phyloP scores from a whole-genome alignment of 2,888 invertebrate species.

The Megamerina dolium region DNA sequence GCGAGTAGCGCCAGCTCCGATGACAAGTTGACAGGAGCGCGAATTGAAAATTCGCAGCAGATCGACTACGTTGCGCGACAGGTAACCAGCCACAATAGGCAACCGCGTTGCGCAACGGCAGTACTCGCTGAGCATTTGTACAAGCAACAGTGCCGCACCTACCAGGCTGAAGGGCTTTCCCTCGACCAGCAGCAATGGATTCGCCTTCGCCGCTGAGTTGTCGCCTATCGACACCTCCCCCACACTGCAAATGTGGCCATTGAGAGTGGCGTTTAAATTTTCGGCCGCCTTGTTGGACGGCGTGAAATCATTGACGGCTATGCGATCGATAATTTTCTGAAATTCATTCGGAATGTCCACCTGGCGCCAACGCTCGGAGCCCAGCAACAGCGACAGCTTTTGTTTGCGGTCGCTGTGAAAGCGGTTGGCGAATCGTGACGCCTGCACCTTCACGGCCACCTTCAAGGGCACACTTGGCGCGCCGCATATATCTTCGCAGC shows the following conservation, averaged over 20 bases:
- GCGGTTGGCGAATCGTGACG: slow-evolving; percentile 82
- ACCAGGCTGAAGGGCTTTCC: slow-evolving; percentile 72
- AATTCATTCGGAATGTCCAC: slow-evolving; percentile 87
- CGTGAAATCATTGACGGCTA: slow-evolving; percentile 51
- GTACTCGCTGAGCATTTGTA: slow-evolving; percentile 89
- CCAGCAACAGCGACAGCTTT: slow-evolving; percentile 77
- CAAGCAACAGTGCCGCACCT: slow-evolving; percentile 76
- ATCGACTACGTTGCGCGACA: slow-evolving; percentile 82
- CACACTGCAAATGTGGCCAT: slow-evolving; percentile 38
- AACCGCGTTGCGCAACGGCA: slow-evolving; percentile 75
- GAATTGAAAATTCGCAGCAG: slow-evolving; percentile 82
- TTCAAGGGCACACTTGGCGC: slow-evolving; percentile 72
- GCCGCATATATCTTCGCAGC: slow-evolving; percentile 70
- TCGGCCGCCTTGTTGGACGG: slow-evolving; percentile 10
- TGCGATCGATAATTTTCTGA: slow-evolving; percentile 74
- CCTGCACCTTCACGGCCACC: slow-evolving; percentile 77
- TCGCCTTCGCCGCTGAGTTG: slow-evolving; percentile 46
- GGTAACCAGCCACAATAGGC: slow-evolving; percentile 70
- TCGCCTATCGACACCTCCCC: background rate
- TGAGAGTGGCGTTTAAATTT: slow-evolving; percentile 34
- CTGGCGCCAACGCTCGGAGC: slow-evolving; percentile 89
- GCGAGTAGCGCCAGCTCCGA: slow-evolving; percentile 94
- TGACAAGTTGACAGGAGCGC: slow-evolving; percentile 83
- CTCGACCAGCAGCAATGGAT: slow-evolving; percentile 58
- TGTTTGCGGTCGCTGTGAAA: slow-evolving; percentile 85